Base-by-base conservation (phyloP, 2,888 invertebrate genomes). In the Disparrhopalites patrizii region DNA sequence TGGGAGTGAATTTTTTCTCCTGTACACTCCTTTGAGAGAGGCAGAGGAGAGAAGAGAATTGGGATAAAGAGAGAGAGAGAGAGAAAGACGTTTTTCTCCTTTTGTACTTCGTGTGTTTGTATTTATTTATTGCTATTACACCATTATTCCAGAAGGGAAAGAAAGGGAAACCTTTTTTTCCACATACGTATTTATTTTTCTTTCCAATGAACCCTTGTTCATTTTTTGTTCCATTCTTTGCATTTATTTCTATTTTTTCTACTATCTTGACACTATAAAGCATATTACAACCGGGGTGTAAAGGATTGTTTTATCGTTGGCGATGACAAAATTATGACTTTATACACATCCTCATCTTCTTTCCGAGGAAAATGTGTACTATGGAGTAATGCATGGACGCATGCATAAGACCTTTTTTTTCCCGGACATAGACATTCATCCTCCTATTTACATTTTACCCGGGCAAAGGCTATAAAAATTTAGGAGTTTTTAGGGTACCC, bases 151-250 rank as follows among this genome's bases (percentile, higher is more conserved):
- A n/a, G n/a, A n/a, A n/a, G n/a, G n/a, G n/a, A n/a, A n/a, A n/a
- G n/a, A 20, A 20, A 47, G 20, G 47, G 47, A 47, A 47, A 47
- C 8, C 20, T 23, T 47, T 25, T 25, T 25, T n/a, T 23, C 23
- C 15, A 47, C 20, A 47, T 18, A 47, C 8, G 13, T 47, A 47
- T 47, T 47, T 47, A 47, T 47, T 47, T 47, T 47, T 25, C 47
- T 47, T 47, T 47, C 23, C 47, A 25, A 47, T 25, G 47, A 47
- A 25, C 47, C 47, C 40, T 47, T 47, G 18, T 47, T 47, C 47
- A 8, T n/a, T 47, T 23, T 13, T 47, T 23, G 20, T 3, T 47
- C 47, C 43, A 43, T 18, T 20, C 4, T 40, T 3, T 5, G 15
- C 40, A 15, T 40, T 10, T 40, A 40, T 40, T n/a, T n/a, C 40